phyloP scores from a whole-genome alignment of 2,797 vertebrate genomes.

The Agapornis canus region DNA sequence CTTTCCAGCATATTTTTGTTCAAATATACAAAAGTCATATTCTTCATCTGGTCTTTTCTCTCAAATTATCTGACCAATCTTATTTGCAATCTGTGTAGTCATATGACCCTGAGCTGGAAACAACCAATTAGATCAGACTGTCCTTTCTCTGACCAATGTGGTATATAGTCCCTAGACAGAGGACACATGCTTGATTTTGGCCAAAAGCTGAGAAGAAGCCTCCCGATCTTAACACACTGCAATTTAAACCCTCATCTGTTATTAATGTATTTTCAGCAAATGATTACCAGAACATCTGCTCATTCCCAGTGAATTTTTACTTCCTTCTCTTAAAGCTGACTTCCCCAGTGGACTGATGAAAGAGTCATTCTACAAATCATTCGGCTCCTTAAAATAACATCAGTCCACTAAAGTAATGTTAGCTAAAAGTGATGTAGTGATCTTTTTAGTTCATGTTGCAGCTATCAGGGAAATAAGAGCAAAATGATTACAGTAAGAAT shows the following conservation, averaged over 20 bases:
- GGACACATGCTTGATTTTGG: not conserved
- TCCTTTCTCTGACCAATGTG: not conserved
- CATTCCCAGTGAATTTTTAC: slow-evolving; percentile 33
- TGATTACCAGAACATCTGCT: slow-evolving; percentile 54
- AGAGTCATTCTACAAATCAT: not conserved
- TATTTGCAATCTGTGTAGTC: slow-evolving; percentile 20
- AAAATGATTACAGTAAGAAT: not conserved
- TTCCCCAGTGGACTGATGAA: slow-evolving; percentile 22
- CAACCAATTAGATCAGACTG: slow-evolving; percentile 20
- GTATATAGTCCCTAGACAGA: not conserved
- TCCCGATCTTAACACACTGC: slow-evolving; percentile 25
- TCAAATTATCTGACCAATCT: not conserved
- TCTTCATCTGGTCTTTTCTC: slow-evolving; percentile 28
- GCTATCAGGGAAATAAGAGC: not conserved
- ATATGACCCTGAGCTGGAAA: slow-evolving; percentile 4
- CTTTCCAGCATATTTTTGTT: not conserved
- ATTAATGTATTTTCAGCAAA: slow-evolving; percentile 34
- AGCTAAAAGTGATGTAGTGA: not conserved
- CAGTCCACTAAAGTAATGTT: not conserved
- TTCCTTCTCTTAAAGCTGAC: slow-evolving; percentile 15
- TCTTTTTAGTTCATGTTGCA: not conserved
- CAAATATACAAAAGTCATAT: not conserved
- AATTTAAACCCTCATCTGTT: slow-evolving; percentile 52
- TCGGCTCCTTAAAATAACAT: not conserved
- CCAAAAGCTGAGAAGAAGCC: slow-evolving; percentile 5